Percentiles rank a stretch among this genome's conserved stretches.
Evolutionary conservation across 2,113 vertebrate genomes (phyloP).

Genomic region (Accipiter cooperii): DNA sequence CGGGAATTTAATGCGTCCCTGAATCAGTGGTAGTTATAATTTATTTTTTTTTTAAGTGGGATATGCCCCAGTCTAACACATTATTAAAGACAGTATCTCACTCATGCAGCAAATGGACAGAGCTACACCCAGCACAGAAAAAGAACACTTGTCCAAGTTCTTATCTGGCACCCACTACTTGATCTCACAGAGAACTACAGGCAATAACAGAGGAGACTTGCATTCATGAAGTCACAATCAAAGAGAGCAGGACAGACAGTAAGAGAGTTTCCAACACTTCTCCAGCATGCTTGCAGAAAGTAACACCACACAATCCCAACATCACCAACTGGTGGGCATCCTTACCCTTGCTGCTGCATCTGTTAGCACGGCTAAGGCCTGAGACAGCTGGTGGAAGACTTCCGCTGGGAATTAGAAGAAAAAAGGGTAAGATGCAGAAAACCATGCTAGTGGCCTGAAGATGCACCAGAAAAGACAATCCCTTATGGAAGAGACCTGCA

Average conservation of each 20-base stretch:
- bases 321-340: not conserved
- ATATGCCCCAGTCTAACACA: fast-evolving
- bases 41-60: not conserved
- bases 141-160: not conserved
- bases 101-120: not conserved
- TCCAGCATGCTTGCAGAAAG: not conserved
- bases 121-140: not conserved
- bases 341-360: conserved; percentile 92
- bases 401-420: conserved; percentile 73
- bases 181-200: not conserved
- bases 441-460: not conserved
- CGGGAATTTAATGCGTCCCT: not conserved
- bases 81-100: not conserved
- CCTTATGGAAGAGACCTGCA: not conserved
- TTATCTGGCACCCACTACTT: not conserved
- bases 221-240: fast-evolving
- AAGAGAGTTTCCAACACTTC: fast-evolving
- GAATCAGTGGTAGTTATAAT: not conserved
- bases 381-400: conserved; percentile 94
- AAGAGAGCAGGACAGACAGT: not conserved
- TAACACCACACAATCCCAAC: not conserved
- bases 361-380: conserved; percentile 91
- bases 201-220: not conserved
- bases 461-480: not conserved
- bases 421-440: not conserved